phyloP scores from a whole-genome alignment of 1,140 invertebrate species.

The Caenorhabditis remanei region DNA sequence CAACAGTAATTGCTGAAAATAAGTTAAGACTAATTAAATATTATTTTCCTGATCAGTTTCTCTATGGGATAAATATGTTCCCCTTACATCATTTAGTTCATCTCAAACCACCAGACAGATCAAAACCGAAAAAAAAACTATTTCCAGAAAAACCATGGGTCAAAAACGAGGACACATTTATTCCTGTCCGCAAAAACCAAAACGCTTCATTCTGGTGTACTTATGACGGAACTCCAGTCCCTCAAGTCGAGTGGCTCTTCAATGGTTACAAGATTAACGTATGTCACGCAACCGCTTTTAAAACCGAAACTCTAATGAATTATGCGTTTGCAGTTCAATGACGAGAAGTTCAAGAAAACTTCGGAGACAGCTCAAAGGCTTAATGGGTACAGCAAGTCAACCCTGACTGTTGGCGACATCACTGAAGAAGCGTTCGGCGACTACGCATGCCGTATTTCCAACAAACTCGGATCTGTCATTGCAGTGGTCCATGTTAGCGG shows the following conservation, averaged over 20 bases:
- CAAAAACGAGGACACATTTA: constrained; percentile 51
- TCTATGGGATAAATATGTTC: not conserved
- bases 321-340: constrained; percentile 57
- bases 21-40: not conserved
- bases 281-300: constrained; percentile 43
- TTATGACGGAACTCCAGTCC: constrained; percentile 62
- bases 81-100: not conserved
- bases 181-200: constrained; percentile 55
- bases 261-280: constrained; percentile 66
- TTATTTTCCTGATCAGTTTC: too few relatives aligned
- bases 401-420: constrained; percentile 47
- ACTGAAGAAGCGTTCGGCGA: constrained; percentile 61
- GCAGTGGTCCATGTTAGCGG: constrained; percentile 60
- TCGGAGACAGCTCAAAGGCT: constrained; percentile 49
- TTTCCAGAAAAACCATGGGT: constrained; percentile 62
- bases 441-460: constrained; percentile 60
- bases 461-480: constrained; percentile 60
- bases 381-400: constrained; percentile 59
- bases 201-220: constrained; percentile 58
- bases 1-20: too few relatives aligned
- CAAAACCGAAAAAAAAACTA: not conserved
- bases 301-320: constrained; percentile 5
- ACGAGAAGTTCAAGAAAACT: constrained; percentile 60
- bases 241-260: constrained; percentile 65
- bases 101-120: not conserved